phyloP scores from a whole-genome alignment of 2,888 invertebrate species.

The Priocnemis perturbator region DNA sequence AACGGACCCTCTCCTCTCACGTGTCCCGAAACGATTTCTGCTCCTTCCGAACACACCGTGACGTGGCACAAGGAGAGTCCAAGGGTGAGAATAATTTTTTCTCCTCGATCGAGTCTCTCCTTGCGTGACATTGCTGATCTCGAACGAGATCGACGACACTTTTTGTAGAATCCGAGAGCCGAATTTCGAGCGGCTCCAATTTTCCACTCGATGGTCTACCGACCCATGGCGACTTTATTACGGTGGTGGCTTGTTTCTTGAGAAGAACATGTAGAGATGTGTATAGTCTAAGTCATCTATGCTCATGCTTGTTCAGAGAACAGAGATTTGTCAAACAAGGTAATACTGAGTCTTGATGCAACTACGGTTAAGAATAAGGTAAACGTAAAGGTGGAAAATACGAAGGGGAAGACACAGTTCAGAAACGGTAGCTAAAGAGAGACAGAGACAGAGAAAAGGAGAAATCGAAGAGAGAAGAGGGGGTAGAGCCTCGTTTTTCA shows the following conservation, averaged over 20 bases:
- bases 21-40: too few relatives aligned
- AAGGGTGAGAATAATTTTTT: slow-evolving; percentile 8
- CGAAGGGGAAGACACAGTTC: slow-evolving; percentile 14
- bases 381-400: not conserved
- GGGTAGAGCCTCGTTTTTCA: slow-evolving; percentile 62
- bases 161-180: slow-evolving; percentile 32
- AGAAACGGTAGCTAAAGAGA: slow-evolving; percentile 9
- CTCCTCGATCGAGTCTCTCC: slow-evolving; percentile 19
- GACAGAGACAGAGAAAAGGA: slow-evolving; percentile 2
- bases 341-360: too few relatives aligned
- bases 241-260: not conserved
- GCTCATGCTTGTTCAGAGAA: not conserved
- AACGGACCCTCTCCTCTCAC: too few relatives aligned
- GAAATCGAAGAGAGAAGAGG: slow-evolving; percentile 6
- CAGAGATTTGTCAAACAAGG: not conserved
- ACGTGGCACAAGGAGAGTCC: slow-evolving; percentile 12
- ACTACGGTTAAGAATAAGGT: not conserved
- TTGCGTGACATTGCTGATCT: slow-evolving; percentile 50
- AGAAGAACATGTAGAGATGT: not conserved
- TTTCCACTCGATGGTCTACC: slow-evolving; percentile 41
- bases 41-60: not conserved
- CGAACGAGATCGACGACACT: slow-evolving; percentile 34
- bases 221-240: slow-evolving; percentile 36
- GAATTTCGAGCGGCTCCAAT: slow-evolving; percentile 30
- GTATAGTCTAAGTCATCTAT: too few relatives aligned